Percentiles rank a stretch among this genome's conserved stretches.
Evolutionary conservation across 2,888 invertebrate species (phyloP).

Genomic region (Fragum sueziense): DNA sequence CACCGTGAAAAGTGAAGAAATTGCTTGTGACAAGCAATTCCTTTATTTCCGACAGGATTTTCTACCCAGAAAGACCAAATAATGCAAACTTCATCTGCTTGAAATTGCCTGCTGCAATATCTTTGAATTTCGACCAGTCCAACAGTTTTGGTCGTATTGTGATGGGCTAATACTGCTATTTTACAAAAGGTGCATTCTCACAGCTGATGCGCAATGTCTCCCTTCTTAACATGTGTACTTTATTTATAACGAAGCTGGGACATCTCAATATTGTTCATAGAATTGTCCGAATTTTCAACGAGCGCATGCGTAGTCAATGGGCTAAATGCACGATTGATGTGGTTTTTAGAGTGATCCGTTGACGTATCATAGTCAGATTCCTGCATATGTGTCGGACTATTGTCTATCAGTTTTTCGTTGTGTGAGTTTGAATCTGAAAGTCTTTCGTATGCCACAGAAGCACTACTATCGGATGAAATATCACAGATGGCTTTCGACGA

Average conservation of each 20-base stretch:
- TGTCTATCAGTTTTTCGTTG: neutral
- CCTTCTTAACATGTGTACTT: neutral
- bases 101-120: too few species aligned
- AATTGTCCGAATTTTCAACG: neutral
- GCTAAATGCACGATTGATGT: slow-evolving; percentile 15
- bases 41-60: too few species aligned
- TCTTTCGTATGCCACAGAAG: slow-evolving; percentile 9
- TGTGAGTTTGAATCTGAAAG: slow-evolving; percentile 5
- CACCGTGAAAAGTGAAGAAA: too few species aligned
- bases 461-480: slow-evolving; percentile 19
- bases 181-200: too few species aligned
- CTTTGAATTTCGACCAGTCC: too few species aligned
- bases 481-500: slow-evolving; percentile 11
- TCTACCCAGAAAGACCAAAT: too few species aligned
- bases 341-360: neutral
- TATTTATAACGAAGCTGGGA: neutral
- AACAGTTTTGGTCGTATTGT: too few species aligned
- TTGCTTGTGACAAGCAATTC: too few species aligned
- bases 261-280: neutral
- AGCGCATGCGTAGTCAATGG: slow-evolving; percentile 17
- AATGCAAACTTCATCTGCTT: too few species aligned
- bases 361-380: neutral
- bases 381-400: neutral
- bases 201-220: too few species aligned
- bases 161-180: too few species aligned